Base-by-base conservation (phyloP, 2,797 vertebrate species). In the Novumbra hubbsi region DNA sequence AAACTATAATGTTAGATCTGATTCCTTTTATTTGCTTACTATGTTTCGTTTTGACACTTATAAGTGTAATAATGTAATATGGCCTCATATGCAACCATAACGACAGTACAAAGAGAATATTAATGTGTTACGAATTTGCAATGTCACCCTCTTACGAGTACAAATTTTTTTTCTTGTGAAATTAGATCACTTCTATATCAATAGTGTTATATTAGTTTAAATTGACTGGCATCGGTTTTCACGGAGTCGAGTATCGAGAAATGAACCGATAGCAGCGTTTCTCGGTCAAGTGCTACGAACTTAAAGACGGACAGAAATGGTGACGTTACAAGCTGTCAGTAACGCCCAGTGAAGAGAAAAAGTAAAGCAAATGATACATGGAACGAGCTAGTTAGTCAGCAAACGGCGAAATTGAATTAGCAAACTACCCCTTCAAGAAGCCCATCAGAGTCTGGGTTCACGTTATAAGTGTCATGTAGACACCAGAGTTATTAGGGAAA, bases 321-420 rank as follows among this genome's bases (percentile, higher is more conserved):
- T 63, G 60, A 63, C 60, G 60, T 63, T 63, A 63, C 24, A 28
- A 5, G 21, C 27, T 63, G 60, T 63, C 60, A 63, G 60, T 63
- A 63, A 28, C 60, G 3, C 27, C 11, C 27, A 28, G 27, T 4
- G 5, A 4, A 63, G 60, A 12, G 21, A 24, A 28, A 63, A 63
- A 28, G 24, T 7, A 63, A 63, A 63, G 24, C 4, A 63, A 63
- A 17, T 30, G 5, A 27, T 27, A 63, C 24, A 0, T 21, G 1
- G 15, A 63, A 63, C 60, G 34, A 38, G 34, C 34, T 38, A 38
- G 34, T 38, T 28, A 63, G 60, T 63, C 12, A 30, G 24, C 27
- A 63, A 17, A 63, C 27, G 5, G 28, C 6, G 14, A 15, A 21
- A 5, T 55, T 55, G n/a, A 55, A 55, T 21, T 2, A 28, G 27